Conservation (phyloP, 2,888 invertebrate genomes). For the Pharmacophagus antenor region DNA sequence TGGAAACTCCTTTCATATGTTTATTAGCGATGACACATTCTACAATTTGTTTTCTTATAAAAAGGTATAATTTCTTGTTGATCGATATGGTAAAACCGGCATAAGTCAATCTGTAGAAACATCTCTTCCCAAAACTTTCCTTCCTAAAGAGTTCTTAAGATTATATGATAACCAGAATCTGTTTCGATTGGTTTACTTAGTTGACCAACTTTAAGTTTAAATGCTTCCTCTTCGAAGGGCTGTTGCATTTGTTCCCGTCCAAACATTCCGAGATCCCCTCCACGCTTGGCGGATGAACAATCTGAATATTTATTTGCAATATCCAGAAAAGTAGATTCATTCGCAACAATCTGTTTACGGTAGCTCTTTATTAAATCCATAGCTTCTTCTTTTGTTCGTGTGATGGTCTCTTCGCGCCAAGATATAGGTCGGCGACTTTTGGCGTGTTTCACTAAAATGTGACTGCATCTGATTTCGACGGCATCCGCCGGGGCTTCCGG, state of each 20-base stretch:
- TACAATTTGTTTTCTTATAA: too few relatives aligned
- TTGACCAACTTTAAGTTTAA: constrained; percentile 95
- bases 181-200: constrained; percentile 95
- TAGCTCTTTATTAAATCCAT: constrained; percentile 91
- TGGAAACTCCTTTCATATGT: background rate
- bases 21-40: background rate
- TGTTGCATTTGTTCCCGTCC: constrained; percentile 97
- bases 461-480: constrained; percentile 91
- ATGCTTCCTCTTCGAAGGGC: constrained; percentile 98
- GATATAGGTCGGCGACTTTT: constrained; percentile 96
- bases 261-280: constrained; percentile 97
- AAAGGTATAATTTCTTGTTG: too few relatives aligned
- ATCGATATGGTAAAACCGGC: too few relatives aligned
- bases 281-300: constrained; percentile 97
- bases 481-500: constrained; percentile 92
- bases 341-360: constrained; percentile 89
- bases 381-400: constrained; percentile 95
- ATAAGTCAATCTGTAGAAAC: too few relatives aligned
- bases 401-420: constrained; percentile 97
- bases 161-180: constrained; percentile 98
- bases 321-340: constrained; percentile 90
- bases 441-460: constrained; percentile 95
- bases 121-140: background rate
- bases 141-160: constrained; percentile 91
- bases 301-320: constrained; percentile 96